A percentile compares a stretch with the other conserved stretches of the same genome.
These are phyloP conservation scores for Drosophila aldrichi DNA, from an alignment of 2,888 invertebrate species.

Conservation along the genomic window DNA sequence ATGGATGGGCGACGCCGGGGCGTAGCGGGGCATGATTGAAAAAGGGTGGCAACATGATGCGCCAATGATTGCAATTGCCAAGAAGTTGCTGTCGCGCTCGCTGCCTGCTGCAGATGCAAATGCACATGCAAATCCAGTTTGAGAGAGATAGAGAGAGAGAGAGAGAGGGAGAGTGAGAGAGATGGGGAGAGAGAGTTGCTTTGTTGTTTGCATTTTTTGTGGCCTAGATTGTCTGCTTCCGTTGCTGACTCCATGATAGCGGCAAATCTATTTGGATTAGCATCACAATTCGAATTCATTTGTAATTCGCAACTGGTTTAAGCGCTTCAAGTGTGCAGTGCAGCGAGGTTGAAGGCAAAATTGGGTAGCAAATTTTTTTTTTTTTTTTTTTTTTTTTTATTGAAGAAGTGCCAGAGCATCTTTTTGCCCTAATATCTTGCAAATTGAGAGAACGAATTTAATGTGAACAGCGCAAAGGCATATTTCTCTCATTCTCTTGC, in stretches of 20 bases:
- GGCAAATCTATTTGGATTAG: slow-evolving; percentile 17
- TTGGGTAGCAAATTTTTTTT: too few relatives aligned
- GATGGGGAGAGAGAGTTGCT: neutral
- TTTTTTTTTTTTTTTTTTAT: too few relatives aligned
- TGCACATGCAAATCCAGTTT: slow-evolving; percentile 10
- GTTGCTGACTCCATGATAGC: neutral
- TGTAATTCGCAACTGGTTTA: slow-evolving; percentile 34
- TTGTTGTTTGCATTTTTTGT: neutral
- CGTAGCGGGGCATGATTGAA: slow-evolving; percentile 11
- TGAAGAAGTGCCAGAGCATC: too few relatives aligned
- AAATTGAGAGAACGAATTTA: neutral
- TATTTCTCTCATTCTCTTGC: too few relatives aligned
- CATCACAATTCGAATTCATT: slow-evolving; percentile 5
- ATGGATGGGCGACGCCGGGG: neutral
- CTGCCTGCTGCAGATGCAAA: neutral
- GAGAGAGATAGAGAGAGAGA: neutral
- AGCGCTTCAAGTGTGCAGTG: neutral
- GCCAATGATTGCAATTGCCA: slow-evolving; percentile 62
- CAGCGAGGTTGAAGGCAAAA: neutral
- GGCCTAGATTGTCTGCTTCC: slow-evolving; percentile 9
- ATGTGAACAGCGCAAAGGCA: neutral
- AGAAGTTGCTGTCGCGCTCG: slow-evolving; percentile 25
- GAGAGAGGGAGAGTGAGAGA: neutral
- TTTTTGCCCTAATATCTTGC: too few relatives aligned
- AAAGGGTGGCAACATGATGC: slow-evolving; percentile 33